Percentiles rank a stretch among this genome's conserved stretches.
phyloP scores from a whole-genome alignment of 2,797 vertebrate genomes.

The Chiloscyllium punctatum region DNA sequence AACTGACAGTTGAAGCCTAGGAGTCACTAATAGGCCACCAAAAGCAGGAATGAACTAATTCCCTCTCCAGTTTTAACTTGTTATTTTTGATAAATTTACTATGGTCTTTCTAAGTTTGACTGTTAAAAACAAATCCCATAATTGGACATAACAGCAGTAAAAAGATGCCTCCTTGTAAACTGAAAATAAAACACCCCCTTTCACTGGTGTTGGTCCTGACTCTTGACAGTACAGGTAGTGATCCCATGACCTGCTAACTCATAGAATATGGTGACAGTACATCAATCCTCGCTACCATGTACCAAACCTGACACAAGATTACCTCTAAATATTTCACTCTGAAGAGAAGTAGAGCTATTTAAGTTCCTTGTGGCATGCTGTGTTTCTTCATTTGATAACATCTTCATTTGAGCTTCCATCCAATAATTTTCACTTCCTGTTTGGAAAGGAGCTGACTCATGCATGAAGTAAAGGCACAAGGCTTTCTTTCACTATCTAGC shows the following conservation, averaged over 20 bases:
- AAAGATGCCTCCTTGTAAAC: neutral
- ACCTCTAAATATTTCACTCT: neutral
- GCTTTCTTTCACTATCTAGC: neutral
- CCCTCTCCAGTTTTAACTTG: neutral
- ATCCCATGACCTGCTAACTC: neutral
- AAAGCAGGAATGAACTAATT: neutral
- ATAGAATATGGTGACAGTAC: neutral
- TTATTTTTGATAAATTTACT: conserved; percentile 13
- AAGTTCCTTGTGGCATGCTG: neutral
- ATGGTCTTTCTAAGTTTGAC: neutral
- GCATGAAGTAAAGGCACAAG: neutral
- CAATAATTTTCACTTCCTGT: neutral
- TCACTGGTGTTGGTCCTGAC: neutral
- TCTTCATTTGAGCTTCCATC: neutral
- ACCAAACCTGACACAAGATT: neutral
- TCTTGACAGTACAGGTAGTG: neutral
- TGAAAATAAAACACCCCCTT: neutral
- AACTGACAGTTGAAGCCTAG: conserved; percentile 1
- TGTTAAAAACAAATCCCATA: neutral
- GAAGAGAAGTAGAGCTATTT: neutral
- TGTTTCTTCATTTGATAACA: neutral
- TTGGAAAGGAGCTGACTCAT: too few relatives aligned
- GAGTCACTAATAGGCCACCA: neutral
- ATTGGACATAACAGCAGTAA: neutral
- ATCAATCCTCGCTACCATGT: neutral